These are phyloP conservation scores for Antheraea yamamai DNA, from an alignment of 2,888 invertebrate genomes.

Conservation along the genomic window DNA sequence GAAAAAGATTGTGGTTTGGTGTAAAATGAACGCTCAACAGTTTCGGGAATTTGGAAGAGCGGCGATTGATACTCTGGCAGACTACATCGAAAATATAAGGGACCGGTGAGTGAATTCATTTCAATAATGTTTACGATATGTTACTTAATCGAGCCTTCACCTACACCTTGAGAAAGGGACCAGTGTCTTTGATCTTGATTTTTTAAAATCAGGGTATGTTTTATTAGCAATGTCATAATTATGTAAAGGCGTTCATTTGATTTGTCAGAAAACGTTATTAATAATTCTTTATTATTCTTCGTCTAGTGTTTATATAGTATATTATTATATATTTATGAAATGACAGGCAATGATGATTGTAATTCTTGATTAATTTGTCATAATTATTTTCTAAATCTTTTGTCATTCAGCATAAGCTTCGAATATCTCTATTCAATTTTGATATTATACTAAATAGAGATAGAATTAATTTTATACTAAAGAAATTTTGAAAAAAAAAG, in stretches of 20 bases:
- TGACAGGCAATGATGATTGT: too few relatives aligned
- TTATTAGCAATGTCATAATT: background rate
- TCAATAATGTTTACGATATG: background rate
- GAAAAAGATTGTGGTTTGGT: conserved; percentile 35
- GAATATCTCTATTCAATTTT: background rate
- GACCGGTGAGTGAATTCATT: conserved; percentile 81
- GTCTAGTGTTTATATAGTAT: too few relatives aligned
- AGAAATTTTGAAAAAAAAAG: background rate
- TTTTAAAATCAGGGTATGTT: background rate
- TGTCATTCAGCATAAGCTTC: background rate
- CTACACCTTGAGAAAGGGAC: background rate
- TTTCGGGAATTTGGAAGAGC: conserved; percentile 93
- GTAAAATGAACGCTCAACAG: conserved; percentile 87
- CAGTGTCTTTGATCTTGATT: background rate
- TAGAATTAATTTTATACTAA: background rate
- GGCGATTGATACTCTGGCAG: conserved; percentile 94
- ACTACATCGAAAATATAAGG: conserved; percentile 92
- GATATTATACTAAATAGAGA: background rate
- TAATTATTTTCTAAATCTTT: background rate
- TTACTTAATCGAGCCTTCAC: background rate
- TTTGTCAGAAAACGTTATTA: background rate
- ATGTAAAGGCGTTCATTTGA: background rate
- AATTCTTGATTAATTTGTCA: too few relatives aligned
- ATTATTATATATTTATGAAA: too few relatives aligned
- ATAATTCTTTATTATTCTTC: too few relatives aligned